Evolutionary conservation across 2,888 invertebrate genomes (phyloP).

Genomic region (Ormyrus pomaceus): DNA sequence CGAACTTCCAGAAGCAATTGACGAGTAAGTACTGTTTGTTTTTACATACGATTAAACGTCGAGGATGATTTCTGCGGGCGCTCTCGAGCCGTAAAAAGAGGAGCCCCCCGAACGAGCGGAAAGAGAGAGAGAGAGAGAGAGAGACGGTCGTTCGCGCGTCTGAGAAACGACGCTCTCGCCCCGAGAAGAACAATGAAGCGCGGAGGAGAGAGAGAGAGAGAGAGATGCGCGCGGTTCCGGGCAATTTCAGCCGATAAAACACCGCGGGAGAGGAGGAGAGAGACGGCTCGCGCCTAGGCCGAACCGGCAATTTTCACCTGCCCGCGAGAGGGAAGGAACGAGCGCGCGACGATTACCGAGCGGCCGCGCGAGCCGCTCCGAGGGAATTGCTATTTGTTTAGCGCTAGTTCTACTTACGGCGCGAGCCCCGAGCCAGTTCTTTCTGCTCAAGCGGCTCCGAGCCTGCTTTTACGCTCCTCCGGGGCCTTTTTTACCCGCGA

Average conservation of each 20-base stretch:
- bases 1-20: constrained; percentile 38
- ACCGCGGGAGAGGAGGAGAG: not conserved
- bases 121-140: not conserved
- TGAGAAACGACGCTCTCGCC: too few relatives aligned
- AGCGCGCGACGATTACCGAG: not conserved
- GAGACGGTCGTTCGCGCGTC: not conserved
- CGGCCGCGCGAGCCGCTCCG: not conserved
- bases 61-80: constrained; percentile 15
- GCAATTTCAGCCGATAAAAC: constrained; percentile 72
- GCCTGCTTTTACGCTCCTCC: not conserved
- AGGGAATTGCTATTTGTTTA: constrained; percentile 47
- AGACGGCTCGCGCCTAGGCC: not conserved
- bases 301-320: constrained; percentile 50
- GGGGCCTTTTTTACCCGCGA: not conserved
- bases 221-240: constrained; percentile 58
- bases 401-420: not conserved
- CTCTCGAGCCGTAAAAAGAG: not conserved
- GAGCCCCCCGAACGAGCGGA: not conserved
- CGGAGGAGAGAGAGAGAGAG: constrained; percentile 49
- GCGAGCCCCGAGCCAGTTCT: not conserved
- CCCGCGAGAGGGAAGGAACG: not conserved
- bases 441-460: not conserved
- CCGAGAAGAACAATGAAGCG: too few relatives aligned
- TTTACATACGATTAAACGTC: constrained; percentile 50
- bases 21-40: constrained; percentile 36